A percentile compares a stretch with the other conserved stretches of the same genome.
These are phyloP conservation scores for Noctua comes DNA, from an alignment of 2,888 invertebrate genomes.

Conservation along the genomic window DNA sequence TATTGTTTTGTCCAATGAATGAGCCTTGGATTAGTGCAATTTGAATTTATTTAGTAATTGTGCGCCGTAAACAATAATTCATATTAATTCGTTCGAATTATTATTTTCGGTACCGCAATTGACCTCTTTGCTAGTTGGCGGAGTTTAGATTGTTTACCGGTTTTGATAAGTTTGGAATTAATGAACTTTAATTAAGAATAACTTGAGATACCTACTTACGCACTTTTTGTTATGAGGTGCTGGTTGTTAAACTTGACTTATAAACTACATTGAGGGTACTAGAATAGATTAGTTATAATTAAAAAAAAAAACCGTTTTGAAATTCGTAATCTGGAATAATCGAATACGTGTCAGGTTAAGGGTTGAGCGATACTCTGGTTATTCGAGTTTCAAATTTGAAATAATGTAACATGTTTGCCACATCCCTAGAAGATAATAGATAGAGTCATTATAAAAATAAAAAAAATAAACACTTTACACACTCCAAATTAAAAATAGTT, in stretches of 20 bases:
- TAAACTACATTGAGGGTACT: not conserved
- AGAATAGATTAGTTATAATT: not conserved
- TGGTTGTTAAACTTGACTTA: conserved; percentile 20
- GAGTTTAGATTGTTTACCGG: conserved; percentile 64
- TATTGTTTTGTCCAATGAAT: conserved; percentile 87
- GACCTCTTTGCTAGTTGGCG: conserved; percentile 64
- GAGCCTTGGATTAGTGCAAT: conserved; percentile 85
- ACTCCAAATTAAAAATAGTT: conserved; percentile 24
- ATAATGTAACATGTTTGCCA: not conserved
- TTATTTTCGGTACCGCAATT: conserved; percentile 77
- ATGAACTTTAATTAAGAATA: conserved; percentile 62
- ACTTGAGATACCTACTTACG: conserved; percentile 18
- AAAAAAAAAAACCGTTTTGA: conserved; percentile 7
- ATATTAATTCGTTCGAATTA: conserved; percentile 82
- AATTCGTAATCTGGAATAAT: not conserved
- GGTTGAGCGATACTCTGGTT: not conserved
- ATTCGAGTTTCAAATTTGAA: not conserved
- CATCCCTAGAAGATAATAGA: not conserved
- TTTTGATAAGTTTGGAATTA: conserved; percentile 59
- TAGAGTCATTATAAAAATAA: not conserved
- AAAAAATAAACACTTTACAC: not conserved
- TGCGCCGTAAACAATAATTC: conserved; percentile 83
- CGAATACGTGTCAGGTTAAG: not conserved
- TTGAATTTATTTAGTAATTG: conserved; percentile 86
- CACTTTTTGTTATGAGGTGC: conserved; percentile 15